A percentile compares a stretch with the other conserved stretches of the same genome.
Evolutionary conservation across 1,140 invertebrate species (phyloP).

Genomic region (Helicoverpa armigera): DNA sequence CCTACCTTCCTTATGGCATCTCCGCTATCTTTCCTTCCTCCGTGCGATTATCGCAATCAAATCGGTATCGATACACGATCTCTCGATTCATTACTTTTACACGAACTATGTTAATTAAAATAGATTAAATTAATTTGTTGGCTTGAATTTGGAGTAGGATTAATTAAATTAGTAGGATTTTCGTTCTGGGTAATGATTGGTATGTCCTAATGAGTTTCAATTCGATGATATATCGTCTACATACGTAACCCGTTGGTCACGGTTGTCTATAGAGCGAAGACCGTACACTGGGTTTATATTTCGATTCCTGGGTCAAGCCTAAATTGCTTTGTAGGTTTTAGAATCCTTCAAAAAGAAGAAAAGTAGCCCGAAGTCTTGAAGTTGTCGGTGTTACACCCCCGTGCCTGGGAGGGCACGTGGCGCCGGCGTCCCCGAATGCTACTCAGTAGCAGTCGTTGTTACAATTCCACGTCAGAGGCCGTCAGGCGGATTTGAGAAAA

Average conservation of each 20-base stretch:
- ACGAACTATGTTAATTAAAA: conserved; percentile 1
- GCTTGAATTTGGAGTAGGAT: background rate
- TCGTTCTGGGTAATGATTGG: background rate
- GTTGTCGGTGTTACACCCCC: background rate
- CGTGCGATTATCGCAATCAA: conserved; percentile 8
- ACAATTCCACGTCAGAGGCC: too few species aligned
- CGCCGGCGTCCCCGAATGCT: too few species aligned
- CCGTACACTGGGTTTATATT: background rate
- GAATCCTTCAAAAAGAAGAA: background rate
- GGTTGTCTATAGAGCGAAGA: background rate
- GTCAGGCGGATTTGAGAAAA: too few species aligned
- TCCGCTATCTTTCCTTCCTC: too few species aligned
- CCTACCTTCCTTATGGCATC: too few species aligned
- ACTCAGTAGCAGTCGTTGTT: too few species aligned
- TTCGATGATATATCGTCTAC: too few species aligned
- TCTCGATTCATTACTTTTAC: conserved; percentile 36
- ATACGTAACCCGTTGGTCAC: background rate
- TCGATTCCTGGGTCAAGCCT: background rate
- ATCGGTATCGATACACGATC: conserved; percentile 19
- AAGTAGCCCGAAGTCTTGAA: background rate
- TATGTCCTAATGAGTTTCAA: too few species aligned
- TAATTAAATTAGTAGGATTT: background rate
- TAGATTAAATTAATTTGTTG: conserved; percentile 4
- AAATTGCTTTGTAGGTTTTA: background rate
- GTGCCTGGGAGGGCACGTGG: too few species aligned